Base-by-base conservation (phyloP, 2,113 vertebrate species). In the Corythornis cristatus region DNA sequence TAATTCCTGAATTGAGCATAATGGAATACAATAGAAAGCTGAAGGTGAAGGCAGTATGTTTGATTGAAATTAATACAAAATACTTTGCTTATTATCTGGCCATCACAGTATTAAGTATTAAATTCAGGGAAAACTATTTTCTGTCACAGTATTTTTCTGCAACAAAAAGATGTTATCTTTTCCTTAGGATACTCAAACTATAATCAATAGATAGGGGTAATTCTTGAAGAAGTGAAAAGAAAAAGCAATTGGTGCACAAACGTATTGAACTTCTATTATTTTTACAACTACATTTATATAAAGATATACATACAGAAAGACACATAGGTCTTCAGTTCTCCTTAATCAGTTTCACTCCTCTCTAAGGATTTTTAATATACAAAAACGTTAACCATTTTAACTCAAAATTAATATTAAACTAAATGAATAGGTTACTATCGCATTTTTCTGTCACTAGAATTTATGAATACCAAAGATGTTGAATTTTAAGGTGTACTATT, bases 311-410 rank as follows among this genome's bases (percentile, higher is more conserved):
- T 61, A 86, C 31, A 80, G 37, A 86, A 83, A 84, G 73, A 90
- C 54, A 89, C 23, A 40, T 33, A 15, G 53, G 60, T 79, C 43
- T 89, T 87, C 92, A 90, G 76, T 89, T 94, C 81, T 85, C 81
- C 51, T 87, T 95, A 94, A 92, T 74, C 87, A 66, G 89, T 89
- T 94, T 96, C 66, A 82, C 75, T 81, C 90, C 80, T 86, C 90
- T 91, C 73, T 68, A 72, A 94, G 81, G 70, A 57, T 42, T 67
- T 76, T 93, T 72, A 93, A 93, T 31, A 70, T 86, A 92, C 77
- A 93, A 90, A 92, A 96, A 60, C 46, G 53, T 50, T 83, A 93
- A 86, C 51, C 56, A 81, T 85, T 93, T 96, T 61, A 74, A 93
- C 89, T 70, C 84, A 86, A 89, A 87, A 94, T 72, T 91, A 67